Evolutionary conservation across 2,888 invertebrate genomes (phyloP).

Genomic region (Diaperis boleti): DNA sequence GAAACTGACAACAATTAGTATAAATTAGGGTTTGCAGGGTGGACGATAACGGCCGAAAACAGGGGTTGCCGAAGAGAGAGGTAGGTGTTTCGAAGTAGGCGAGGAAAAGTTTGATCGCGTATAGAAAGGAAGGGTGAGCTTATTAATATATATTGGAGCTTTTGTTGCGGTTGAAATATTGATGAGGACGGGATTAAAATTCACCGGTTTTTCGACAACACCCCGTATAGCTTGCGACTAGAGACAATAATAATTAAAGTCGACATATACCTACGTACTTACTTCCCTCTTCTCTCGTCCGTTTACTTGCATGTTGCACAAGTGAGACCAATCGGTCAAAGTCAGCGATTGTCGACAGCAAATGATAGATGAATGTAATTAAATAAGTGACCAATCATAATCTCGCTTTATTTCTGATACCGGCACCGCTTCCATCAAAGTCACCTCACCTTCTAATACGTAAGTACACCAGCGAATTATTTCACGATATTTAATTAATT

Average conservation of each 20-base stretch:
- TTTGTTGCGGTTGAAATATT: constrained; percentile 39
- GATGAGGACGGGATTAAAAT: constrained; percentile 35
- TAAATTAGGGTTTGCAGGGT: constrained; percentile 60
- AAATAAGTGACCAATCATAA: constrained; percentile 67
- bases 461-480: constrained; percentile 47
- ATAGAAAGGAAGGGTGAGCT: constrained; percentile 55
- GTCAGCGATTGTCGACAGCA: constrained; percentile 64
- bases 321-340: constrained; percentile 61
- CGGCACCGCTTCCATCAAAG: constrained; percentile 59
- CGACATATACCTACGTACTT: too few relatives aligned
- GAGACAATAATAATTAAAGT: too few relatives aligned
- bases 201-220: too few relatives aligned
- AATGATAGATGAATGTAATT: constrained; percentile 66
- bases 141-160: constrained; percentile 58
- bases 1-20: constrained; percentile 66
- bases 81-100: constrained; percentile 33
- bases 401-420: constrained; percentile 62
- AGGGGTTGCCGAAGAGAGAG: constrained; percentile 37
- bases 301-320: constrained; percentile 40
- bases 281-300: too few relatives aligned
- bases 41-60: constrained; percentile 45
- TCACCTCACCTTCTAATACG: constrained; percentile 49
- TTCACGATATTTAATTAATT: constrained; percentile 52
- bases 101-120: constrained; percentile 56
- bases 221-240: too few relatives aligned